These are phyloP conservation scores for Amniataba percoides DNA, from an alignment of 2,797 vertebrate genomes.

Conservation along the genomic window DNA sequence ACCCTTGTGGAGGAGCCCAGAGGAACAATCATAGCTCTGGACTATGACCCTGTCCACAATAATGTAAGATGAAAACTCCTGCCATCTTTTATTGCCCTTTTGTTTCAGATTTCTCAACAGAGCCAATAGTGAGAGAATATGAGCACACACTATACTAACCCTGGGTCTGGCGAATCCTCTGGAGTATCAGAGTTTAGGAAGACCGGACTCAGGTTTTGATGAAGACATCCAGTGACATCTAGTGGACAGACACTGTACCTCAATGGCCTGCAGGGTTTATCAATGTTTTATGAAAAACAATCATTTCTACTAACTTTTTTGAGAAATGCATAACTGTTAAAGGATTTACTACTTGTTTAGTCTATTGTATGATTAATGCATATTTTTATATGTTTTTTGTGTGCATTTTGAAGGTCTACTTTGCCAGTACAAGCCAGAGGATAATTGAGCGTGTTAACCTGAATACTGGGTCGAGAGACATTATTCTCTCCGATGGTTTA, in stretches of 20 bases:
- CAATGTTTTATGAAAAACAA: not conserved
- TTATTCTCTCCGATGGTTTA: conserved; percentile 83
- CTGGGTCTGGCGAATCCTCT: not conserved
- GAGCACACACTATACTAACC: not conserved
- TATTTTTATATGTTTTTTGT: not conserved
- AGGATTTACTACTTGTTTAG: not conserved
- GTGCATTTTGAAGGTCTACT: conserved; percentile 89
- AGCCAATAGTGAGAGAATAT: not conserved
- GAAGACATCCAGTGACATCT: conserved; percentile 48
- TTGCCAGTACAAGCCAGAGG: conserved; percentile 87
- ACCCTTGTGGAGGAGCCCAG: conserved; percentile 88
- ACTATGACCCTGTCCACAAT: conserved; percentile 92
- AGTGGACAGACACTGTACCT: conserved; percentile 53
- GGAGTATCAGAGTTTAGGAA: not conserved
- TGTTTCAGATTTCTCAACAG: not conserved
- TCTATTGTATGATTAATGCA: not conserved
- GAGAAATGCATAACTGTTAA: too few relatives aligned
- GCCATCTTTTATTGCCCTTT: not conserved
- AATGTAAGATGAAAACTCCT: conserved; percentile 82
- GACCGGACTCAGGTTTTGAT: conserved; percentile 8
- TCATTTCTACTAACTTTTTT: not conserved
- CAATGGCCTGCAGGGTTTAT: not conserved
- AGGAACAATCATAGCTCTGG: conserved; percentile 90
- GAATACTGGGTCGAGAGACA: conserved; percentile 86
- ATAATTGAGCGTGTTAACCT: conserved; percentile 90